These are phyloP conservation scores for Psilopogon haemacephalus DNA, from an alignment of 2,113 vertebrate species.

Conservation along the genomic window DNA sequence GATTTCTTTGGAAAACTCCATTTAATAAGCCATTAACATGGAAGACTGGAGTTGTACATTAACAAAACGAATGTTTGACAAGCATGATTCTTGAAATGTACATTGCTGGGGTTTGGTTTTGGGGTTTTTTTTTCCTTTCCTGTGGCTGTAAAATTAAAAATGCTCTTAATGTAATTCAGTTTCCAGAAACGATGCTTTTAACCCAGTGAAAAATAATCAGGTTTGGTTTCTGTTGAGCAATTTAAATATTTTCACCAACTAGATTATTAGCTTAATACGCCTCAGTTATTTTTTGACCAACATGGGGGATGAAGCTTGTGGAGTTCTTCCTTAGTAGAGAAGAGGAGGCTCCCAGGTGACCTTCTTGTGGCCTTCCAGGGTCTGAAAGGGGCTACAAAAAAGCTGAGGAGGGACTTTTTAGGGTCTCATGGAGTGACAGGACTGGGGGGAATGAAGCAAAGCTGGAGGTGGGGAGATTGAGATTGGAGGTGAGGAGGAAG, in stretches of 20 bases:
- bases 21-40: slow-evolving; percentile 14
- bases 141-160: slow-evolving; percentile 20
- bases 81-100: neutral
- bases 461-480: too few relatives aligned
- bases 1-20: neutral
- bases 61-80: slow-evolving; percentile 38
- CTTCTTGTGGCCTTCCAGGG: too few relatives aligned
- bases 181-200: slow-evolving; percentile 38
- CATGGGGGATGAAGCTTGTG: rapidly evolving
- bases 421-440: too few relatives aligned
- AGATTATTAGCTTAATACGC: slow-evolving; percentile 29
- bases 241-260: slow-evolving; percentile 59
- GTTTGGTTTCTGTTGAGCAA: slow-evolving; percentile 55
- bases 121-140: slow-evolving; percentile 14
- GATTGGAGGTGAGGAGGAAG: too few relatives aligned
- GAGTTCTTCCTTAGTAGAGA: neutral
- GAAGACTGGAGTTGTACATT: neutral
- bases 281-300: slow-evolving; percentile 54
- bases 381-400: too few relatives aligned
- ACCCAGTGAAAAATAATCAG: slow-evolving; percentile 24
- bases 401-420: too few relatives aligned
- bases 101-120: too few relatives aligned
- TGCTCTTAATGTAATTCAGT: neutral
- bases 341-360: too few relatives aligned
- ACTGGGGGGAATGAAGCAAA: too few relatives aligned